A percentile compares a stretch with the other conserved stretches of the same genome.
These are phyloP conservation scores for Mungos mungo DNA, from an alignment of 2,113 vertebrate genomes.

Conservation along the genomic window DNA sequence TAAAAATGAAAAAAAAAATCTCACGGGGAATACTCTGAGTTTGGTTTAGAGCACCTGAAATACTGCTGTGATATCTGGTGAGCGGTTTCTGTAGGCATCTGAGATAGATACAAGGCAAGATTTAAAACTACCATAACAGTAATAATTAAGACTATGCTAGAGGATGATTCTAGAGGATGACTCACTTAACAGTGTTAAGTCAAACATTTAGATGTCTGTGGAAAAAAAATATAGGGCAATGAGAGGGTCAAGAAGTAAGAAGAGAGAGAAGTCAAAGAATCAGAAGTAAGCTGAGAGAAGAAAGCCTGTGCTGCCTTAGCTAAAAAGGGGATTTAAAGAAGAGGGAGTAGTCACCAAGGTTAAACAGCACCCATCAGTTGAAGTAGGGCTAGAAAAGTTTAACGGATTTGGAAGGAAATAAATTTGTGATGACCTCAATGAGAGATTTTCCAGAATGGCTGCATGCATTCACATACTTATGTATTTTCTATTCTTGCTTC, in stretches of 20 bases:
- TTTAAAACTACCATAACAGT: neutral
- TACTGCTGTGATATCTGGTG: neutral
- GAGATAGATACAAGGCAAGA: neutral
- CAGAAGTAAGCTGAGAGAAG: neutral
- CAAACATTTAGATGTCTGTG: neutral
- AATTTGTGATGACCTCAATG: neutral
- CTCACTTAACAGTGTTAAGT: neutral
- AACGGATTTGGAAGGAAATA: conserved; percentile 42
- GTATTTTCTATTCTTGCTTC: neutral
- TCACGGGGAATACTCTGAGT: neutral
- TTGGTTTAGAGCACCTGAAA: neutral
- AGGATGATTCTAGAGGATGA: neutral
- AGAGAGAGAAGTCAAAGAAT: neutral
- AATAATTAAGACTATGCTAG: neutral
- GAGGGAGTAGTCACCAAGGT: neutral
- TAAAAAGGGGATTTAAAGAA: neutral
- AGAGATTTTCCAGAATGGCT: neutral
- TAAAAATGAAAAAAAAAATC: neutral
- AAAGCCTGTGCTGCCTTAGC: neutral
- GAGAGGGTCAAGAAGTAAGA: neutral
- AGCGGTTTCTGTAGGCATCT: neutral
- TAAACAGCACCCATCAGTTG: neutral
- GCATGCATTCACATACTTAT: neutral
- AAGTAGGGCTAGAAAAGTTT: neutral
- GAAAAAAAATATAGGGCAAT: neutral